Evolutionary conservation across 1,140 invertebrate species (phyloP).

Genomic region (Bombus balteatus): DNA sequence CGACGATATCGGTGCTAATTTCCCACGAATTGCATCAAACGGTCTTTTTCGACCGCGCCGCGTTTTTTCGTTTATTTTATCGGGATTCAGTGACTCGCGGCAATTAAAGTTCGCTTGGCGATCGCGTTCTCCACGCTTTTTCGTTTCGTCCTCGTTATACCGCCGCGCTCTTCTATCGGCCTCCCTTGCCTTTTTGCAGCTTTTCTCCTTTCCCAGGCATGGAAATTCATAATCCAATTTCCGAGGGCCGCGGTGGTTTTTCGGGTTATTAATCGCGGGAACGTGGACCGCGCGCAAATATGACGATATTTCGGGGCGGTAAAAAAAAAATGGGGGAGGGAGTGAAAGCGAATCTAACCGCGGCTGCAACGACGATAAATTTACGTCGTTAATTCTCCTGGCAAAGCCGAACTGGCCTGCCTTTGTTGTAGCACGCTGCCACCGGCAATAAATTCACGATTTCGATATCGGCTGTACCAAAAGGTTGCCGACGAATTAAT

Average conservation of each 20-base stretch:
- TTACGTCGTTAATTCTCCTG: constrained; percentile 47
- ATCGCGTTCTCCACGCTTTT: not conserved
- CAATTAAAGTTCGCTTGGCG: constrained; percentile 31
- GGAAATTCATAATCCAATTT: constrained; percentile 39
- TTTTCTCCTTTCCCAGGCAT: not conserved
- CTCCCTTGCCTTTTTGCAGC: not conserved
- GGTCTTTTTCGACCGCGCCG: not conserved
- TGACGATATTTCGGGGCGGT: not conserved
- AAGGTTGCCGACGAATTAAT: constrained; percentile 54
- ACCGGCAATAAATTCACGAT: constrained; percentile 50
- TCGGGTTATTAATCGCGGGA: constrained; percentile 31
- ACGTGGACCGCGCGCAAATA: not conserved
- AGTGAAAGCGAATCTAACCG: not conserved
- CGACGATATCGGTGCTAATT: not conserved
- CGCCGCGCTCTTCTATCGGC: not conserved
- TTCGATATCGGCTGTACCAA: constrained; percentile 39
- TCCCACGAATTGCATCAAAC: not conserved
- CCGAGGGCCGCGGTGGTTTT: constrained; percentile 11
- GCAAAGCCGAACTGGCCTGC: constrained; percentile 31
- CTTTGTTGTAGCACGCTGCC: constrained; percentile 9
- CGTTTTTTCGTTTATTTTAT: not conserved
- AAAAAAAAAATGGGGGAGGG: not conserved
- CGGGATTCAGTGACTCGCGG: not conserved
- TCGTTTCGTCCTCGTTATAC: not conserved
- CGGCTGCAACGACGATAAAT: constrained; percentile 36